phyloP scores from a whole-genome alignment of 1,140 invertebrate genomes.

The Leptinotarsa undecemlineata region DNA sequence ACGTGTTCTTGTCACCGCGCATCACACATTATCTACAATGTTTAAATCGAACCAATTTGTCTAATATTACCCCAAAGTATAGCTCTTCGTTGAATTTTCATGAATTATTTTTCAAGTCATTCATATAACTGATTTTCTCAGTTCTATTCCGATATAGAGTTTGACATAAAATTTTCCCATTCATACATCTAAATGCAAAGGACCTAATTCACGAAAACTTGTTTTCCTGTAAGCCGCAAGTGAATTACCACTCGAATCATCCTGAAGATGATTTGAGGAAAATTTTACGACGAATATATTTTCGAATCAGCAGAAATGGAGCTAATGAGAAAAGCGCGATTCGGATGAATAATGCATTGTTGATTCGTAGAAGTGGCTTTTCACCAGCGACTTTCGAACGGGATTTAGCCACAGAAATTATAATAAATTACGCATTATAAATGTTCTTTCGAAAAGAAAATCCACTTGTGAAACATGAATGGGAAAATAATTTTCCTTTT shows the following conservation, averaged over 20 bases:
- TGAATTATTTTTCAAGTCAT: neutral
- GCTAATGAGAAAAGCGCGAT: conserved; percentile 27
- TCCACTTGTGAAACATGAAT: conserved; percentile 19
- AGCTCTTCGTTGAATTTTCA: neutral
- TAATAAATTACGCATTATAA: conserved; percentile 37
- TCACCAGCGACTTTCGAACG: conserved; percentile 26
- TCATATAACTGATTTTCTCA: no score
- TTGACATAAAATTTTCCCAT: neutral
- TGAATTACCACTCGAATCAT: neutral
- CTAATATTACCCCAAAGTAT: neutral
- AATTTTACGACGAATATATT: conserved; percentile 13
- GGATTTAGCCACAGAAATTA: conserved; percentile 31
- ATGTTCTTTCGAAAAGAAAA: conserved; percentile 26
- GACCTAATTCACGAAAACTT: neutral
- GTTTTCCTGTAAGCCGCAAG: neutral
- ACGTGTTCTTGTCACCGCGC: no score
- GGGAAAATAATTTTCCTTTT: neutral
- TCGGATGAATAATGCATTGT: conserved; percentile 44
- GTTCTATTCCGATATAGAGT: neutral
- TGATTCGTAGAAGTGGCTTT: conserved; percentile 34
- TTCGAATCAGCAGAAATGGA: conserved; percentile 11
- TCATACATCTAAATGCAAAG: neutral
- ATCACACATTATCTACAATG: no score
- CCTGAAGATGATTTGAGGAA: neutral
- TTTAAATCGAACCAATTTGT: no score